These are phyloP conservation scores for Drosophila stalkeri DNA, from an alignment of 2,888 invertebrate genomes.

Conservation along the genomic window DNA sequence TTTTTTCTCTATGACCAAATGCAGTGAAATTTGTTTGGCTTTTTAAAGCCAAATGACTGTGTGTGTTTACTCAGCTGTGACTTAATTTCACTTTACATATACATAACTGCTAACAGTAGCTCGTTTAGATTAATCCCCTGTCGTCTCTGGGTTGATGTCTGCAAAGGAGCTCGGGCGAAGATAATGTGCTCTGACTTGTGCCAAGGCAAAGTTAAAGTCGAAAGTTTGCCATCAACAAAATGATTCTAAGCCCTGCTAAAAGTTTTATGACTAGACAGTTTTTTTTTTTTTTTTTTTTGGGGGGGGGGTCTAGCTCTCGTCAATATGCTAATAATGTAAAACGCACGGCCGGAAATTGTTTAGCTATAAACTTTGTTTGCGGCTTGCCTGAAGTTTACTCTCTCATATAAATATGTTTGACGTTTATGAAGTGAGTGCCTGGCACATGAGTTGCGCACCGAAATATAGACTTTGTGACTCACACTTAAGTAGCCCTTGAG, in stretches of 20 bases:
- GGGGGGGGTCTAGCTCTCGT: slow-evolving; percentile 52
- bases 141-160: slow-evolving; percentile 53
- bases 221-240: slow-evolving; percentile 53
- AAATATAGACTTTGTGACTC: slow-evolving; percentile 22
- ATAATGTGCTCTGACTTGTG: slow-evolving; percentile 74
- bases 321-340: slow-evolving; percentile 77
- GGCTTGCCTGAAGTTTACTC: slow-evolving; percentile 39
- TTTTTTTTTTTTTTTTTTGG: no score
- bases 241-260: slow-evolving; percentile 55
- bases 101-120: slow-evolving; percentile 20
- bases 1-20: neutral
- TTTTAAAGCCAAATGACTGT: slow-evolving; percentile 38
- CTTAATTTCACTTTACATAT: slow-evolving; percentile 70
- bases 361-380: slow-evolving; percentile 72
- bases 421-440: slow-evolving; percentile 38
- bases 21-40: slow-evolving; percentile 17
- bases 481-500: slow-evolving; percentile 12
- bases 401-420: slow-evolving; percentile 29
- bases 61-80: slow-evolving; percentile 69
- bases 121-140: slow-evolving; percentile 57
- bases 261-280: slow-evolving; percentile 75
- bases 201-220: slow-evolving; percentile 36
- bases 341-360: slow-evolving; percentile 74
- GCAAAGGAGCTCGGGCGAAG: slow-evolving; percentile 57
- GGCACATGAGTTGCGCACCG: slow-evolving; percentile 7